Evolutionary conservation across 2,113 vertebrate genomes (phyloP), one percentile per base, ranked within the genome.

Genomic region (Passer domesticus): DNA sequence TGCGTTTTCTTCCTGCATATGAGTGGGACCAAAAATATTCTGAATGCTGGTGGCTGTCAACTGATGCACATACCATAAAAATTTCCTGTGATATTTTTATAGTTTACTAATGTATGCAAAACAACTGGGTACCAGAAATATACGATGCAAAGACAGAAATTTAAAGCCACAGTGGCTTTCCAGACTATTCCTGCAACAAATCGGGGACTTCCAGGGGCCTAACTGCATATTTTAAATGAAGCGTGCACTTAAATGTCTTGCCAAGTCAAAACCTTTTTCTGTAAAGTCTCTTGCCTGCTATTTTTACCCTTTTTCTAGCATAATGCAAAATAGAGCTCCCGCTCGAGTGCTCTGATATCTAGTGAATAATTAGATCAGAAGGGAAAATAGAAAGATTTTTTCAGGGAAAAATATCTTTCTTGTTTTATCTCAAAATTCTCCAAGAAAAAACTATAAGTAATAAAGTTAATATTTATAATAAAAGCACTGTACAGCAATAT

Each of bases 151-250:
- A 72, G 30, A 83, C 14, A 85, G 47, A 88, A 91, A 95, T 83
- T 90, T 90, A 88, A 95, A 95, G 59, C 30, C 50, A 74, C 13
- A 47, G 63, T 68, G 81, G 39, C 21, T 49, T 91, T 84, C 56
- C 56, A 88, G 68, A 81, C 60, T 83, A 35, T 77, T 93, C 13
- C 52, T 90, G 27, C 56, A 91, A 74, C 50, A 77, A 94, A 88
- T 85, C 60, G 92, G 46, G 63, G 82, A 31, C 41, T 94, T 95
- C 68, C 63, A 83, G 64, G 87, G 72, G 68, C 64, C 68, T 94
- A 93, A 94, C 95, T 91, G n/a, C 67, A 41, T 93, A 88, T 91
- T 97, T 95, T 90, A 93, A 87, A 88, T 70, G 76, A 93, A 43
- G 87, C 47, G 55, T 74, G 79, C 30, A 95, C 47, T 94, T 91